A percentile compares a stretch with the other conserved stretches of the same genome.
phyloP scores from a whole-genome alignment of 2,113 vertebrate genomes.

The Syngnathus floridae region DNA sequence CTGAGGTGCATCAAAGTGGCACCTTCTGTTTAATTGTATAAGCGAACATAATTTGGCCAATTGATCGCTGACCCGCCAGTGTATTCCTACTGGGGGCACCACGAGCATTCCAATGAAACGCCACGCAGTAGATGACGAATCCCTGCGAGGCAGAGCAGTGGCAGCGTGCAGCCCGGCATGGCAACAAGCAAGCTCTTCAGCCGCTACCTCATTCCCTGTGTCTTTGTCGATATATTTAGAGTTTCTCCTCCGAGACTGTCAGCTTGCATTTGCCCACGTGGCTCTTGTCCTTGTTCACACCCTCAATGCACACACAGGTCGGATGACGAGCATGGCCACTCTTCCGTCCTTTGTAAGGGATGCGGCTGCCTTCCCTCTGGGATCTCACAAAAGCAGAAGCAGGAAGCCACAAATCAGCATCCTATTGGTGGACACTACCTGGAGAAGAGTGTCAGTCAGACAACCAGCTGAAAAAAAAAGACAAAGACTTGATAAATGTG shows the following conservation, averaged over 20 bases:
- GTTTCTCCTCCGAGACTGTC: slow-evolving; percentile 51
- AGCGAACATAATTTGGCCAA: not conserved
- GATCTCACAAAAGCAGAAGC: not conserved
- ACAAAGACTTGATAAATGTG: too few species aligned
- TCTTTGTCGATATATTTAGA: slow-evolving; percentile 62
- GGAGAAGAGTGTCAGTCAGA: too few species aligned
- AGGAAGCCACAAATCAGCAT: not conserved
- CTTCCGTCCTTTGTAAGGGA: not conserved
- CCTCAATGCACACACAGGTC: slow-evolving; percentile 24
- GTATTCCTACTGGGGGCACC: not conserved
- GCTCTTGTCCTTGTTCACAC: slow-evolving; percentile 46
- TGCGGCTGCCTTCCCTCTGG: not conserved
- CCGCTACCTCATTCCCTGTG: slow-evolving; percentile 19
- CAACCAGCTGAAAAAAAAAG: too few species aligned
- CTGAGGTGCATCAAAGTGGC: not conserved
- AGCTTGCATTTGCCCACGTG: slow-evolving; percentile 51
- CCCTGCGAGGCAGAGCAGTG: not conserved
- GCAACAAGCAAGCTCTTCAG: not conserved
- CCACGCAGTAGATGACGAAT: not conserved
- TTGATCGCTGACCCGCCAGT: not conserved
- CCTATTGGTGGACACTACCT: not conserved
- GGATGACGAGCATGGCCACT: not conserved
- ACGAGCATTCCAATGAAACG: not conserved
- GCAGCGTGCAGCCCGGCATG: not conserved
- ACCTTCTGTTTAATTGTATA: not conserved